phyloP scores from a whole-genome alignment of 2,888 invertebrate species.

The Cheilosia soror region DNA sequence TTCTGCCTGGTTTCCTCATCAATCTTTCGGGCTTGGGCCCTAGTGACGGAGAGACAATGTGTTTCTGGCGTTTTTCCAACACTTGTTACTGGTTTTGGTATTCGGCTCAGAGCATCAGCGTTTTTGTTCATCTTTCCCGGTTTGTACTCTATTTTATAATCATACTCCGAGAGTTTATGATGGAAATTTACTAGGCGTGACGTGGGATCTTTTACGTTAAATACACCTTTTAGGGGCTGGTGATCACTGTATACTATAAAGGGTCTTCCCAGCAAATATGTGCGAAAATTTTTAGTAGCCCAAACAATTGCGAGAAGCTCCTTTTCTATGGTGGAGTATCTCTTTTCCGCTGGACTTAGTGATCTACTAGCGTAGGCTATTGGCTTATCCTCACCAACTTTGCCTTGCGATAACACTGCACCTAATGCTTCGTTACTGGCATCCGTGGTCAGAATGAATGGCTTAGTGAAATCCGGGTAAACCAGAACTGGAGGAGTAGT shows the following conservation, averaged over 20 bases:
- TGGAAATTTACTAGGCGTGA: not conserved
- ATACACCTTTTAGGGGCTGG: constrained; percentile 2
- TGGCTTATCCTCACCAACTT: not conserved
- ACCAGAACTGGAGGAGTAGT: not conserved
- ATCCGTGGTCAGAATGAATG: not conserved
- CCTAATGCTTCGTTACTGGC: constrained; percentile 8
- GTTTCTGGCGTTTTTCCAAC: not conserved
- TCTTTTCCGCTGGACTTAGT: not conserved
- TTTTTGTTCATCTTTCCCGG: constrained; percentile 24
- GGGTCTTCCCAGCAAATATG: not conserved
- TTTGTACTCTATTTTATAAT: constrained; percentile 38
- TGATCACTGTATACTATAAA: constrained; percentile 12
- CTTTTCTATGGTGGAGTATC: constrained; percentile 8
- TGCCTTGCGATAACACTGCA: not conserved
- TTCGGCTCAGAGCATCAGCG: constrained; percentile 31
- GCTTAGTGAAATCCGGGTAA: too few species aligned
- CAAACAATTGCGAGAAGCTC: constrained; percentile 1
- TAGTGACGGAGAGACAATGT: not conserved
- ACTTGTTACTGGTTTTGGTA: constrained; percentile 1
- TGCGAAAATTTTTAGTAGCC: not conserved
- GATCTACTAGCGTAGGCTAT: not conserved
- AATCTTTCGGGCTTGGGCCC: not conserved
- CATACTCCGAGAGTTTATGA: constrained; percentile 19
- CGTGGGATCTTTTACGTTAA: not conserved
- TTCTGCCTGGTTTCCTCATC: too few species aligned